A percentile compares a stretch with the other conserved stretches of the same genome.
phyloP scores from a whole-genome alignment of 2,113 vertebrate species.

The Spea bombifrons region DNA sequence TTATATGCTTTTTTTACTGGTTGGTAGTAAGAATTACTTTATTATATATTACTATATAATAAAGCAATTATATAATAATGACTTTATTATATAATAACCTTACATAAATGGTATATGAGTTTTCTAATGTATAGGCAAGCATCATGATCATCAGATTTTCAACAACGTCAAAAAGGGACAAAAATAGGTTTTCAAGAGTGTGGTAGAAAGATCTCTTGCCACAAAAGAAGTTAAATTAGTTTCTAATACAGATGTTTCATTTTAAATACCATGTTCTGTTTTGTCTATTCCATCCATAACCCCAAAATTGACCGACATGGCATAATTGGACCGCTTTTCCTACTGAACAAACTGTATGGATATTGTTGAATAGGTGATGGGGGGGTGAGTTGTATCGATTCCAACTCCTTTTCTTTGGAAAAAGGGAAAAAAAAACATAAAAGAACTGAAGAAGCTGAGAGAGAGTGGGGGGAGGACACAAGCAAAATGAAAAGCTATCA shows the following conservation, averaged over 20 bases:
- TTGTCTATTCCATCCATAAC: neutral
- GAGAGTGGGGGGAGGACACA: neutral
- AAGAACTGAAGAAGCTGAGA: neutral
- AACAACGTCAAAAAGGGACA: too few relatives aligned
- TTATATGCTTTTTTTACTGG: too few relatives aligned
- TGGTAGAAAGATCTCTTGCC: neutral
- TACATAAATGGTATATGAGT: too few relatives aligned
- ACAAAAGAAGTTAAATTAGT: neutral
- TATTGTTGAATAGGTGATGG: constrained; percentile 1
- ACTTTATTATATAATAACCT: too few relatives aligned
- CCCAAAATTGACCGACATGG: constrained; percentile 12
- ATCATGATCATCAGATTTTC: too few relatives aligned
- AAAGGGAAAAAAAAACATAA: constrained; percentile 2
- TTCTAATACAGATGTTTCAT: neutral
- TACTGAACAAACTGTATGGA: neutral
- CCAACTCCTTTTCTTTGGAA: constrained; percentile 14
- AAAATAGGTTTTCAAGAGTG: too few relatives aligned
- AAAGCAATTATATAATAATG: too few relatives aligned
- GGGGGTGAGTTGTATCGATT: constrained; percentile 5
- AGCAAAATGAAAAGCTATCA: constrained; percentile 37
- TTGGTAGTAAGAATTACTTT: too few relatives aligned
- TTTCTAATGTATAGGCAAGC: too few relatives aligned
- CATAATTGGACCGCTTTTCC: constrained; percentile 28
- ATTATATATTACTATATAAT: too few relatives aligned
- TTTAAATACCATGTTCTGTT: constrained; percentile 1